A percentile compares a stretch with the other conserved stretches of the same genome.
These are phyloP conservation scores for Drosophila infuscata DNA, from an alignment of 2,888 invertebrate species.

Conservation along the genomic window DNA sequence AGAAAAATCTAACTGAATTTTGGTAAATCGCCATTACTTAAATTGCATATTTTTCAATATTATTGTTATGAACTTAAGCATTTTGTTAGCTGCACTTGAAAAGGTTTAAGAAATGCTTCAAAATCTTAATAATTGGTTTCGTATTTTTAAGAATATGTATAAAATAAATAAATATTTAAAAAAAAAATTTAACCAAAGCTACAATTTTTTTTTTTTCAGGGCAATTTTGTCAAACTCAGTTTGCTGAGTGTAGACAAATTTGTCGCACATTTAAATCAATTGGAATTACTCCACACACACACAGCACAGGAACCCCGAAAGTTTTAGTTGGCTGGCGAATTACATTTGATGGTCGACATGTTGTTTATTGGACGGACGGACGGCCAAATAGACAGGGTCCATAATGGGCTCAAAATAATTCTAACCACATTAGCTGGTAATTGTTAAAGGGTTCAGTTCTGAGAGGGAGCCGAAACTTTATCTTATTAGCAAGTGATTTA, in stretches of 20 bases:
- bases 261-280: constrained; percentile 77
- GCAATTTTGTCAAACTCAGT: neutral
- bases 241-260: constrained; percentile 21
- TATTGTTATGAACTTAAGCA: neutral
- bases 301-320: constrained; percentile 2
- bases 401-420: constrained; percentile 54
- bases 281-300: constrained; percentile 36
- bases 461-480: constrained; percentile 11
- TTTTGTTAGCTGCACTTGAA: neutral
- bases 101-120: neutral
- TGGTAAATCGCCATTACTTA: neutral
- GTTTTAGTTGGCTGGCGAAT: constrained; percentile 47
- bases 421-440: constrained; percentile 39
- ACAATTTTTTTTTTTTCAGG: neutral
- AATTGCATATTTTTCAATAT: neutral
- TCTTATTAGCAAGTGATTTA: constrained; percentile 60
- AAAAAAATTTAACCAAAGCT: too few relatives aligned
- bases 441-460: constrained; percentile 58
- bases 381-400: constrained; percentile 57
- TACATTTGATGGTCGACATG: constrained; percentile 48
- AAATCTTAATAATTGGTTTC: too few relatives aligned
- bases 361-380: constrained; percentile 50
- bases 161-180: too few relatives aligned
- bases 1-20: neutral
- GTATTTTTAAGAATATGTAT: too few relatives aligned